Percentiles rank a stretch among this genome's conserved stretches.
Conservation (phyloP, 2,113 vertebrate genomes). For the Rostratula benghalensis region DNA sequence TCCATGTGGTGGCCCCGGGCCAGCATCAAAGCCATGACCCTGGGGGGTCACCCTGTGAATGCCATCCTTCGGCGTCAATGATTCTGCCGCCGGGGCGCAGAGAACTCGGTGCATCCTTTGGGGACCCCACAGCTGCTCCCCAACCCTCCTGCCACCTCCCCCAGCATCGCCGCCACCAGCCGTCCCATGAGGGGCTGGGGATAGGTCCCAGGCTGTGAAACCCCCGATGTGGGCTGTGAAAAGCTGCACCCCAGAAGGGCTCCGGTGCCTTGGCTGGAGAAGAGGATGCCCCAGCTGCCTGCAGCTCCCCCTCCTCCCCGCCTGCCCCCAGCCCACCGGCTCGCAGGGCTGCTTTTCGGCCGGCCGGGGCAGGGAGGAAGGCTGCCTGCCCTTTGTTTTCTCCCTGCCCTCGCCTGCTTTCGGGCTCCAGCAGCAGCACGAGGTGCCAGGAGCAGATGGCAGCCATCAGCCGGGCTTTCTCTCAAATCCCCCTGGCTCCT, state of each 20-base stretch:
- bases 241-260: too few species aligned
- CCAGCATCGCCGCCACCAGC: background rate
- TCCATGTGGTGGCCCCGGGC: accelerated
- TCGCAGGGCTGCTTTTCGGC: accelerated
- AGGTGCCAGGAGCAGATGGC: constrained; percentile 62
- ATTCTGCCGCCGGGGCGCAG: accelerated
- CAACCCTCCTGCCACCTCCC: background rate
- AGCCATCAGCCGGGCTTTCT: constrained; percentile 35
- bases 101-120: background rate
- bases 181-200: background rate
- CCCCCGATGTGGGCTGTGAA: accelerated
- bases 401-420: background rate
- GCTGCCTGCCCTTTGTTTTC: background rate
- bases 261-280: background rate
- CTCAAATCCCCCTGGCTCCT: constrained; percentile 38
- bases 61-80: accelerated
- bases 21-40: background rate
- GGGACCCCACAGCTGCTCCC: background rate
- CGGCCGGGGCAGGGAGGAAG: accelerated
- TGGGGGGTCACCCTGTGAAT: accelerated
- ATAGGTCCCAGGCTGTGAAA: accelerated
- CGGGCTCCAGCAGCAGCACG: background rate
- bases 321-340: background rate
- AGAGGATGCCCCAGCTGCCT: background rate
- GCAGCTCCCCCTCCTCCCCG: background rate